Evolutionary conservation across 2,888 invertebrate species (phyloP).

Genomic region (Petrolisthes cinctipes): DNA sequence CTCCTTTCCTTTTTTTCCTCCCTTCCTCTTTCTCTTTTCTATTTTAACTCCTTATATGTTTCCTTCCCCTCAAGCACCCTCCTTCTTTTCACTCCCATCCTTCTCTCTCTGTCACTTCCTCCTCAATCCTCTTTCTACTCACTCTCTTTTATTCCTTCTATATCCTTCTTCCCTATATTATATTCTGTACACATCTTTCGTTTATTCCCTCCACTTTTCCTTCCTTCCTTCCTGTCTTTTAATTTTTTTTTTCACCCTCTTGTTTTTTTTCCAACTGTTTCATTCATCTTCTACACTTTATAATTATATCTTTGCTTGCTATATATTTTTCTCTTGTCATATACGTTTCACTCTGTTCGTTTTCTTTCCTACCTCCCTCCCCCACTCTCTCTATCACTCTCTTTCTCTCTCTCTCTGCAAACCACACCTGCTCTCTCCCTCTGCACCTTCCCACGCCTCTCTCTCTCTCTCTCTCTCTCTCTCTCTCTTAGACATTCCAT

Average conservation of each 20-base stretch:
- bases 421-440: not conserved
- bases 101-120: not conserved
- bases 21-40: not conserved
- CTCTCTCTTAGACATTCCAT: not conserved
- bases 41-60: not conserved
- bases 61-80: not conserved
- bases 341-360: not conserved
- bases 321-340: not conserved
- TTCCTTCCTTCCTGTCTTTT: not conserved
- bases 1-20: not conserved
- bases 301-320: not conserved
- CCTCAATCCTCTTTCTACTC: not conserved
- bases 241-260: not conserved
- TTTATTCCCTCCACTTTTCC: not conserved
- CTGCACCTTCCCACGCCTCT: not conserved
- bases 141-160: not conserved
- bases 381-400: not conserved
- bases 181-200: not conserved
- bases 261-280: not conserved
- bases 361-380: not conserved
- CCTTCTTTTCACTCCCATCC: not conserved
- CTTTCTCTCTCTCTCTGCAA: not conserved
- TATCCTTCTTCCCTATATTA: not conserved
- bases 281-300: too few relatives aligned
- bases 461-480: not conserved